A percentile compares a stretch with the other conserved stretches of the same genome.
These are phyloP conservation scores for Xenus cinereus DNA, from an alignment of 2,113 vertebrate genomes.

Conservation along the genomic window DNA sequence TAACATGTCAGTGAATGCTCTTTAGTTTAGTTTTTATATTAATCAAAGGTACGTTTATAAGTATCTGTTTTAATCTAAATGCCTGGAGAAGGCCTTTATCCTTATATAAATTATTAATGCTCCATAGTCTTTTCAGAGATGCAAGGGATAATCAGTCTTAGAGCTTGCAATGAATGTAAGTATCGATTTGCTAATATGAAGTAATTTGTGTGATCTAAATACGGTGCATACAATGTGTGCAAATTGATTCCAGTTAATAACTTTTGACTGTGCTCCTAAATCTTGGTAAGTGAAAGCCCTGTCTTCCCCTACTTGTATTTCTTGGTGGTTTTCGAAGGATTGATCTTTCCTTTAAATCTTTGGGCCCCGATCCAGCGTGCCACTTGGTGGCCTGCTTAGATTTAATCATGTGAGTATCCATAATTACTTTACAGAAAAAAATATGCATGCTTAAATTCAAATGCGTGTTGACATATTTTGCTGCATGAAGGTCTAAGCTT, in stretches of 20 bases:
- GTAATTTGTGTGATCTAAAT: slow-evolving; percentile 53
- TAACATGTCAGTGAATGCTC: accelerated
- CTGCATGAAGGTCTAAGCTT: neutral
- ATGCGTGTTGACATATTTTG: neutral
- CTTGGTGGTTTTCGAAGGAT: neutral
- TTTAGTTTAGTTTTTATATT: neutral
- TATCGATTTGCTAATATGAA: slow-evolving; percentile 45
- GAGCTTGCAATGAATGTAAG: neutral
- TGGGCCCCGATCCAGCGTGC: neutral
- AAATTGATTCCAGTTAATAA: slow-evolving; percentile 36
- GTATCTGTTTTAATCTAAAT: neutral
- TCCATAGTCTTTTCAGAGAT: neutral
- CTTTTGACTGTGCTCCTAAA: slow-evolving; percentile 11
- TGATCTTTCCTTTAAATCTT: slow-evolving; percentile 1
- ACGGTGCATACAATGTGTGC: neutral
- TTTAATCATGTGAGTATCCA: neutral
- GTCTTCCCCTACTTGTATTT: neutral
- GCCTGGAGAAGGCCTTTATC: neutral
- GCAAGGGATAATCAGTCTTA: slow-evolving; percentile 6
- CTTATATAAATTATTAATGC: neutral
- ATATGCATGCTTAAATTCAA: neutral
- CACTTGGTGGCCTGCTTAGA: neutral
- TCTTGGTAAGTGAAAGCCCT: neutral
- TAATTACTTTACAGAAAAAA: neutral
- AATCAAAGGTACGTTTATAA: neutral